Percentiles rank a stretch among this genome's conserved stretches.
Evolutionary conservation across 2,888 invertebrate genomes (phyloP).

Genomic region (Eupithecia pulchellata): DNA sequence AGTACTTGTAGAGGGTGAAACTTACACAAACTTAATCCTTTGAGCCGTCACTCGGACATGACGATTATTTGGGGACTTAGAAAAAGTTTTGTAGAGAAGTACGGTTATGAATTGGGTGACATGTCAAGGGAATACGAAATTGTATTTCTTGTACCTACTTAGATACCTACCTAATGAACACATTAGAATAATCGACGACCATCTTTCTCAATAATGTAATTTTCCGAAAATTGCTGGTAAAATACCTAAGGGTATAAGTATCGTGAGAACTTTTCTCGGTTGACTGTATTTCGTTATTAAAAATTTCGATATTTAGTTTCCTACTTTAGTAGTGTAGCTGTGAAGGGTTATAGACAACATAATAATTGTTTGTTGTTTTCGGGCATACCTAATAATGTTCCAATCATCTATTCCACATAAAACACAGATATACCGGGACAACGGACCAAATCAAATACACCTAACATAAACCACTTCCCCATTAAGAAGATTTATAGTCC

Average conservation of each 20-base stretch:
- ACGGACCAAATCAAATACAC: background rate
- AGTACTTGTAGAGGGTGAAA: background rate
- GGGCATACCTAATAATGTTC: background rate
- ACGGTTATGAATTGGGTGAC: too few relatives aligned
- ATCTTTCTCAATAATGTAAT: background rate
- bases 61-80: background rate
- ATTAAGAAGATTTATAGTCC: constrained; percentile 4
- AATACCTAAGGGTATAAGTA: too few relatives aligned
- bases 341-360: background rate
- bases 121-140: too few relatives aligned
- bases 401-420: background rate
- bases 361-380: background rate
- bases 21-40: background rate
- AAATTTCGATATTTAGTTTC: background rate
- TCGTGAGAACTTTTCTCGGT: background rate
- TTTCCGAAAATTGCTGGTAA: too few relatives aligned
- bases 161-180: too few relatives aligned
- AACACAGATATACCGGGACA: background rate
- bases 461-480: background rate
- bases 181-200: too few relatives aligned
- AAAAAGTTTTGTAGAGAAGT: background rate
- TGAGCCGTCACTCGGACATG: background rate
- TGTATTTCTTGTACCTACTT: too few relatives aligned
- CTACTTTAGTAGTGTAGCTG: background rate
- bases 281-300: background rate